Evolutionary conservation across 1,140 invertebrate genomes (phyloP).

Genomic region (Trachymyrmex cornetzi): DNA sequence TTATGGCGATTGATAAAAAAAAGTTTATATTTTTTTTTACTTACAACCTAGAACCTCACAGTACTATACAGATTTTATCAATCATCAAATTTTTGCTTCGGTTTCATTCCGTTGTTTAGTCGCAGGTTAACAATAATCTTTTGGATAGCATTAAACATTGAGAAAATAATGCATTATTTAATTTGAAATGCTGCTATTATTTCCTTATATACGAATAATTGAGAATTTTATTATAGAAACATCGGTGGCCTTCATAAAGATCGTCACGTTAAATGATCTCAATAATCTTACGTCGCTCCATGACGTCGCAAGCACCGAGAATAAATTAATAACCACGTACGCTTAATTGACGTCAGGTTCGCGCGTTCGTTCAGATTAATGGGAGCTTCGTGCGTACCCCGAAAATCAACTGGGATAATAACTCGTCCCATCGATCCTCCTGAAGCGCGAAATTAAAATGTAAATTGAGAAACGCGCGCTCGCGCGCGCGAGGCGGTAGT

Average conservation of each 20-base stretch:
- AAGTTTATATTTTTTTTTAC: too few species aligned
- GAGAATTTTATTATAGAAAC: neutral
- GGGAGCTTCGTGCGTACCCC: constrained; percentile 53
- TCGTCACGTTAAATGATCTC: constrained; percentile 33
- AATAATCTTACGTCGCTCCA: constrained; percentile 44
- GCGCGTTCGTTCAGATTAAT: constrained; percentile 58
- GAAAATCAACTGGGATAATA: constrained; percentile 61
- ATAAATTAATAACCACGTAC: constrained; percentile 61
- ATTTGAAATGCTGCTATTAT: neutral
- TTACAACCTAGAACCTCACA: too few species aligned
- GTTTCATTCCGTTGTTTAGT: too few species aligned
- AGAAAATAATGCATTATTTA: neutral
- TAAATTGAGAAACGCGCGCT: constrained; percentile 56
- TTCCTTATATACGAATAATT: neutral
- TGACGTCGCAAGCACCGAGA: constrained; percentile 43
- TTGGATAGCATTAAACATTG: neutral
- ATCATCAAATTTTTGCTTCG: too few species aligned
- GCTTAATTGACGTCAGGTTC: constrained; percentile 63
- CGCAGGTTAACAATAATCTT: neutral
- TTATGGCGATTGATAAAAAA: too few species aligned
- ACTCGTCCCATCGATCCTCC: constrained; percentile 60
- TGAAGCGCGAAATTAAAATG: constrained; percentile 61
- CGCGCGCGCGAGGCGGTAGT: neutral
- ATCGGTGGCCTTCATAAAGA: neutral
- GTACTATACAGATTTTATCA: too few species aligned